These are phyloP conservation scores for Okapia johnstoni DNA, from an alignment of 2,113 vertebrate species.

Conservation along the genomic window DNA sequence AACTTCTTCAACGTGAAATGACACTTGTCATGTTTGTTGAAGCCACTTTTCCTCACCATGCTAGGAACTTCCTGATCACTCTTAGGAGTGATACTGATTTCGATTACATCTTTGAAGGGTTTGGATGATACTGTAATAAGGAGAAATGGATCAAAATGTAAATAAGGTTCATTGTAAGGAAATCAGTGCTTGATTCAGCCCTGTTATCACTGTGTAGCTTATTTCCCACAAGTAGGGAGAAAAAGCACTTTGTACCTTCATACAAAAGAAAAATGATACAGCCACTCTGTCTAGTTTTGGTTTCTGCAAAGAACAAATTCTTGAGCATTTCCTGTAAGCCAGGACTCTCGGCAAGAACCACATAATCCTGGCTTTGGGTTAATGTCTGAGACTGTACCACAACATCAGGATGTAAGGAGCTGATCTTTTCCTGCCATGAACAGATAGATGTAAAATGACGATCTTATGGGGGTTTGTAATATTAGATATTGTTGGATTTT, in stretches of 20 bases:
- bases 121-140: background rate
- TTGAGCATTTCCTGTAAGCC: background rate
- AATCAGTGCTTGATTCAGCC: background rate
- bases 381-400: background rate
- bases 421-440: background rate
- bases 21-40: background rate
- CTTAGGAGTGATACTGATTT: background rate
- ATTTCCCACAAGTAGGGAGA: background rate
- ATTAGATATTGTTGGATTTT: background rate
- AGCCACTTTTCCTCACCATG: background rate
- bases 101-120: background rate
- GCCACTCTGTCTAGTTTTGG: background rate
- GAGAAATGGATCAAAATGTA: background rate
- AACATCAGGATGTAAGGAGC: background rate
- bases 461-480: background rate
- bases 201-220: background rate
- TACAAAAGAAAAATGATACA: background rate
- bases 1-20: background rate
- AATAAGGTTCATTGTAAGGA: background rate
- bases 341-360: background rate
- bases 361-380: background rate
- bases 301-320: background rate
- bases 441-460: background rate
- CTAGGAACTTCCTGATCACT: background rate
- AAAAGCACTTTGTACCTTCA: background rate